Evolutionary conservation across 2,113 vertebrate genomes (phyloP).

Genomic region (Verasper variegatus): DNA sequence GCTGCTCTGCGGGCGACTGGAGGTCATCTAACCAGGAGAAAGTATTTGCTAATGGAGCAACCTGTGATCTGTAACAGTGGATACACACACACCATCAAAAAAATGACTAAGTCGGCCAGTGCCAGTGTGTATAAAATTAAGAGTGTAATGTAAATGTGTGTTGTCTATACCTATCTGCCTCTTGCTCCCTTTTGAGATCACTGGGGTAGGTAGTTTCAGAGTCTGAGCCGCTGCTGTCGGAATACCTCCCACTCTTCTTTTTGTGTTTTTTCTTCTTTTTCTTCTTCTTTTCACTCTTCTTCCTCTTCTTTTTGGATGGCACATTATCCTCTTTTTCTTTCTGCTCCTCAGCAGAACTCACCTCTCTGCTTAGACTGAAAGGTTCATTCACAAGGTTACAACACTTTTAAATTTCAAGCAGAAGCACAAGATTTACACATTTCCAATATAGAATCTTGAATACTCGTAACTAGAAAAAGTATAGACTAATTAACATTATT

Average conservation of each 20-base stretch:
- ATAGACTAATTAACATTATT: background rate
- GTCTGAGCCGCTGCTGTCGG: conserved; percentile 76
- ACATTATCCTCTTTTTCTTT: conserved; percentile 43
- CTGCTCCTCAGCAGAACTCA: conserved; percentile 64
- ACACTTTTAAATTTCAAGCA: background rate
- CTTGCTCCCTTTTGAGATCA: conserved; percentile 77
- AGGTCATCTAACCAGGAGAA: conserved; percentile 92
- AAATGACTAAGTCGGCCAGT: background rate
- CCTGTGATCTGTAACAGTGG: conserved; percentile 54
- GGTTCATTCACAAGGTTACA: background rate
- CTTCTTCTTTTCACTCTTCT: conserved; percentile 84
- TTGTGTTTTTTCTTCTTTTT: conserved; percentile 86
- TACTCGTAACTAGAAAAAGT: no score
- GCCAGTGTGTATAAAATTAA: background rate
- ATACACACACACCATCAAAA: conserved; percentile 14
- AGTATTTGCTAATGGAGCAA: conserved; percentile 33
- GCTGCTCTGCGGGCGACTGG: conserved; percentile 73
- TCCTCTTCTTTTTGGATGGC: conserved; percentile 82
- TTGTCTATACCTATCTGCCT: conserved; percentile 48
- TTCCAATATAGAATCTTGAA: no score
- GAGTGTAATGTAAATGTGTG: background rate
- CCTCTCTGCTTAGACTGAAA: conserved; percentile 60
- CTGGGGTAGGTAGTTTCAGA: conserved; percentile 77
- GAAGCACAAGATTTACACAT: background rate
- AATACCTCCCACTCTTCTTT: conserved; percentile 66